Conservation (phyloP, 2,888 invertebrate genomes). For the Pristionchus mayeri region DNA sequence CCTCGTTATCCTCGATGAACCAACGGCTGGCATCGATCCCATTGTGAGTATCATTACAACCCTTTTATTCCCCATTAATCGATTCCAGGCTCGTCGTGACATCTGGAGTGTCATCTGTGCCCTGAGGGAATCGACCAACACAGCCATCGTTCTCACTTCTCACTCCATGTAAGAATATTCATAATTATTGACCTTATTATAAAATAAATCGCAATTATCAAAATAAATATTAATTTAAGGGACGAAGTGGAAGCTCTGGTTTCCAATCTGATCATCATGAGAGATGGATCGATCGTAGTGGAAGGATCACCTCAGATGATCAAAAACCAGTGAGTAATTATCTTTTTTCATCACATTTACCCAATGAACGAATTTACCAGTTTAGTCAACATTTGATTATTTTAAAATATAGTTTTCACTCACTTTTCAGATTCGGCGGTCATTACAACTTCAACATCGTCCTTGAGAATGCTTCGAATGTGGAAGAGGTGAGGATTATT, state of each 20-base stretch:
- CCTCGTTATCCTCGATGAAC: too few species aligned
- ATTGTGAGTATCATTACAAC: too few species aligned
- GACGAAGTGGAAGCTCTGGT: slow-evolving; percentile 72
- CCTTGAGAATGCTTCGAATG: not conserved
- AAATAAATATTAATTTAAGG: not conserved
- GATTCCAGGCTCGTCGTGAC: too few species aligned
- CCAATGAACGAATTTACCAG: not conserved
- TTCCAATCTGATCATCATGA: slow-evolving; percentile 71
- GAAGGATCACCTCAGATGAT: slow-evolving; percentile 72
- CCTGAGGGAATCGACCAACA: slow-evolving; percentile 43
- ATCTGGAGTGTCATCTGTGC: too few species aligned
- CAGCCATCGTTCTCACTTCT: slow-evolving; percentile 79
- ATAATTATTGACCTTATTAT: not conserved
- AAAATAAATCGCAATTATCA: not conserved
- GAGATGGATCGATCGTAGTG: slow-evolving; percentile 69
- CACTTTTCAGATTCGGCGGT: not conserved
- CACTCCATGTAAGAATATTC: slow-evolving; percentile 75
- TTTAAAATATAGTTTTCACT: not conserved
- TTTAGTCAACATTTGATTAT: not conserved
- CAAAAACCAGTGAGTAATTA: slow-evolving; percentile 55
- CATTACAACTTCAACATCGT: not conserved
- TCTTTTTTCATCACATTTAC: not conserved
- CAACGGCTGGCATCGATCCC: too few species aligned
- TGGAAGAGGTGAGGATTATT: not conserved
- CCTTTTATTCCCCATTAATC: too few species aligned